Conservation (phyloP, 1,140 invertebrate species). For the Micrasema longulum region DNA sequence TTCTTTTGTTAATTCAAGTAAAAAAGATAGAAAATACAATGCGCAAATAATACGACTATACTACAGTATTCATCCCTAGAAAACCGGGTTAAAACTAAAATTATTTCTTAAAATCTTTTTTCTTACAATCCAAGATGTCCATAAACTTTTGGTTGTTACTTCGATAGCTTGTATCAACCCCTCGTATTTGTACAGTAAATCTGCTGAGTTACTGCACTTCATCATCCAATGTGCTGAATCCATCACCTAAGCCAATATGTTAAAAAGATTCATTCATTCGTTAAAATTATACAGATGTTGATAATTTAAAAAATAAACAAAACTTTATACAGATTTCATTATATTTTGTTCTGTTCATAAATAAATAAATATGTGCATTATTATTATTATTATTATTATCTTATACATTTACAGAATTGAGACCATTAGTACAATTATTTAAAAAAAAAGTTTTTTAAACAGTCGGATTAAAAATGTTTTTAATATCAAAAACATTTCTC, state of each 20-base stretch:
- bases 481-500: no score
- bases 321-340: not conserved
- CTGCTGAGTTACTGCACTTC: constrained; percentile 76
- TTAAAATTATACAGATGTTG: not conserved
- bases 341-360: not conserved
- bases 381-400: constrained; percentile 1
- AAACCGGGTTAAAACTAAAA: no score
- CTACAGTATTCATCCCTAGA: no score
- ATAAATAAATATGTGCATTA: not conserved
- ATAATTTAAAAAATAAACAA: not conserved
- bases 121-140: constrained; percentile 65
- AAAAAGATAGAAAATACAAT: no score
- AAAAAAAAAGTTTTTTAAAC: no score
- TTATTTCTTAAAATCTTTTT: no score
- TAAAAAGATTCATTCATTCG: no score
- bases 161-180: constrained; percentile 75
- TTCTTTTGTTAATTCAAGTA: no score
- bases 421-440: no score
- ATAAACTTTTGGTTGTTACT: constrained; percentile 72
- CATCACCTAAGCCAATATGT: constrained; percentile 66
- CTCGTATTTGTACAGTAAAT: constrained; percentile 76
- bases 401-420: no score
- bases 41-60: no score
- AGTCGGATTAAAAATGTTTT: no score
- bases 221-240: constrained; percentile 79